A percentile compares a stretch with the other conserved stretches of the same genome.
Evolutionary conservation across 1,140 invertebrate genomes (phyloP).

Genomic region (Diabrotica virgifera): DNA sequence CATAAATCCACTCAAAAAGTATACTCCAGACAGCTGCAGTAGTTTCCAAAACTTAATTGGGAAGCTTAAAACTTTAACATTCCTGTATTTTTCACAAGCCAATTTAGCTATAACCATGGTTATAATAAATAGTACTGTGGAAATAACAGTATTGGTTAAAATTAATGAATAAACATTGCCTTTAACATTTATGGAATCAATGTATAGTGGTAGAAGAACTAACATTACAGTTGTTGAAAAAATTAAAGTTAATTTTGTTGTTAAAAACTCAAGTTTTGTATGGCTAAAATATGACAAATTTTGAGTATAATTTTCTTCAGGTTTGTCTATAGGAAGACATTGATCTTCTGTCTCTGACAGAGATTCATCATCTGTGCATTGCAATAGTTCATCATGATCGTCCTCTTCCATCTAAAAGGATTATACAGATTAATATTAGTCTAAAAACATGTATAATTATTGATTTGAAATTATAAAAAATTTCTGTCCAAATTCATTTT

Average conservation of each 20-base stretch:
- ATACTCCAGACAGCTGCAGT: conserved; percentile 31
- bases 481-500: too few species aligned
- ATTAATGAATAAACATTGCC: conserved; percentile 41
- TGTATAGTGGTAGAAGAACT: conserved; percentile 41
- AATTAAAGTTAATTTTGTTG: conserved; percentile 33
- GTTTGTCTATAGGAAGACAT: conserved; percentile 31
- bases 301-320: conserved; percentile 21
- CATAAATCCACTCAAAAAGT: conserved; percentile 32
- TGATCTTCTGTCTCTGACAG: conserved; percentile 36
- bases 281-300: conserved; percentile 28
- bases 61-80: conserved; percentile 31
- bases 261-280: conserved; percentile 40
- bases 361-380: conserved; percentile 35
- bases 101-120: conserved; percentile 29
- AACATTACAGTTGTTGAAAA: conserved; percentile 34
- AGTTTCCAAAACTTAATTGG: conserved; percentile 33
- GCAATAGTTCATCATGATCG: conserved; percentile 37
- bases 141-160: conserved; percentile 31
- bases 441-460: too few species aligned
- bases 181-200: conserved; percentile 34
- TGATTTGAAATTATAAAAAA: too few species aligned
- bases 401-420: conserved; percentile 24
- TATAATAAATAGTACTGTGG: conserved; percentile 27
- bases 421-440: too few species aligned
- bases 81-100: conserved; percentile 32